Conservation (phyloP, 2,113 vertebrate species). For the Donacobius atricapilla region DNA sequence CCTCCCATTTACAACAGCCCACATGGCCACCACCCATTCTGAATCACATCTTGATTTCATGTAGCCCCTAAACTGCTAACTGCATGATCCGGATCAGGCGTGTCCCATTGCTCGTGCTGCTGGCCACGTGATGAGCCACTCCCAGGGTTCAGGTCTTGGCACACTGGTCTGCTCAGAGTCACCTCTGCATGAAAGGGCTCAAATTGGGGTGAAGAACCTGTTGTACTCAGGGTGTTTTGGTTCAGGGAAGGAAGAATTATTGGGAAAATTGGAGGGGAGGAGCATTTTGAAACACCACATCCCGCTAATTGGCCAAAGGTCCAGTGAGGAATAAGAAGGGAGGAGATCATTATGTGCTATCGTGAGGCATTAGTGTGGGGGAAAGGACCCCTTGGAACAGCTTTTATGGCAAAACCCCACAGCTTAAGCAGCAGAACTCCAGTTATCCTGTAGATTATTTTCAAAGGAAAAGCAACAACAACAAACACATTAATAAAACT, state of each 20-base stretch:
- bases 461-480: conserved; percentile 9
- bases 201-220: not conserved
- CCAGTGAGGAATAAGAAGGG: not conserved
- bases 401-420: not conserved
- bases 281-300: not conserved
- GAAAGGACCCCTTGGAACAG: not conserved
- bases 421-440: not conserved
- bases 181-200: not conserved
- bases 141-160: not conserved
- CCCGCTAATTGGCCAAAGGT: fast-evolving
- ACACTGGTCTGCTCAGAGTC: not conserved
- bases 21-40: not conserved
- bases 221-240: not conserved
- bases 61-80: not conserved
- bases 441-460: not conserved
- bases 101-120: not conserved
- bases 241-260: not conserved
- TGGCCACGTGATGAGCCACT: not conserved
- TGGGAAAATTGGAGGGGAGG: not conserved
- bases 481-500: conserved; percentile 44
- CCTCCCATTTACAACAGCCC: not conserved
- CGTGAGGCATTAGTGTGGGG: not conserved
- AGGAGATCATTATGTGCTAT: not conserved
- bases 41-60: not conserved
- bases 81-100: fast-evolving